Evolutionary conservation across 2,113 vertebrate genomes (phyloP).

Genomic region (Strix aluco): DNA sequence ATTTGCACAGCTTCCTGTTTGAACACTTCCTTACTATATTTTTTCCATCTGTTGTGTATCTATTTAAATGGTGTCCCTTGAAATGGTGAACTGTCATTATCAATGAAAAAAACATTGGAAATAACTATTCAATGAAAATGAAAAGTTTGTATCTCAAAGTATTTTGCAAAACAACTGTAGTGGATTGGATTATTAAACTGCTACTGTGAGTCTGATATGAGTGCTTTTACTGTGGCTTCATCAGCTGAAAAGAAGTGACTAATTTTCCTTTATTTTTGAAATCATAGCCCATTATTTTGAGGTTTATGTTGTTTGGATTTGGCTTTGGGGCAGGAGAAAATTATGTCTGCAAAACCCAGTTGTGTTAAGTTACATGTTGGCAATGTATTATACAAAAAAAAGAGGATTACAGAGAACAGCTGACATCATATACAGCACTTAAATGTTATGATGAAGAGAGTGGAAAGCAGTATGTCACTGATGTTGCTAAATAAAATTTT

Average conservation of each 20-base stretch:
- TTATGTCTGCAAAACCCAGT: constrained; percentile 41
- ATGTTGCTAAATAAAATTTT: constrained; percentile 18
- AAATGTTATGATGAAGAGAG: constrained; percentile 4
- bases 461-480: constrained; percentile 15
- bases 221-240: neutral
- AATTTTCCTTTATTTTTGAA: constrained; percentile 41
- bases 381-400: constrained; percentile 14
- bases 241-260: neutral
- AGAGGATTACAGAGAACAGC: constrained; percentile 29
- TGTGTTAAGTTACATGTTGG: constrained; percentile 67
- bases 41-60: neutral
- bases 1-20: neutral
- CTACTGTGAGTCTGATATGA: neutral
- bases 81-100: neutral
- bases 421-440: neutral
- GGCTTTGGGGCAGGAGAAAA: constrained; percentile 41
- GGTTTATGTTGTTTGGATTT: constrained; percentile 46
- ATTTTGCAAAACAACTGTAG: neutral
- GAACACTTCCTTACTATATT: neutral
- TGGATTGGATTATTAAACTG: neutral
- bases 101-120: neutral
- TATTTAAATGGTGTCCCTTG: neutral
- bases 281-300: constrained; percentile 37
- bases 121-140: neutral
- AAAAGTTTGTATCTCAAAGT: neutral